Conservation (phyloP, 2,888 invertebrate genomes). For the Capitulum mitella region DNA sequence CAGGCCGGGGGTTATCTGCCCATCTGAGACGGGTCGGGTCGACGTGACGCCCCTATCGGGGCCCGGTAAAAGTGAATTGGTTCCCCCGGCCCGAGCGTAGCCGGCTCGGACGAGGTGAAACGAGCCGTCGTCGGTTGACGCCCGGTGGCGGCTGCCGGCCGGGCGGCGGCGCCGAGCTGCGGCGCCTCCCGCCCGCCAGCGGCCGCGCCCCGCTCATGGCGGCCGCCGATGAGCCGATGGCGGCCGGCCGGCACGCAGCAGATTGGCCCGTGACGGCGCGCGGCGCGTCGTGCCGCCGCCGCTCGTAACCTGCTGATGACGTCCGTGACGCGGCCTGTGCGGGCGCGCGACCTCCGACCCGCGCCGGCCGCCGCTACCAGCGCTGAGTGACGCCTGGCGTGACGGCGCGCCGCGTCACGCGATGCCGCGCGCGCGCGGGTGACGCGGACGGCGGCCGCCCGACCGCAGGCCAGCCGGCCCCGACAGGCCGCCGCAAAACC, state of each 20-base stretch:
- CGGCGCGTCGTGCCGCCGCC: background rate
- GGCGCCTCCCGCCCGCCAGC: no score
- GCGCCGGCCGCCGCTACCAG: background rate
- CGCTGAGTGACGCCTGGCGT: background rate
- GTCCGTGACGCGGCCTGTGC: background rate
- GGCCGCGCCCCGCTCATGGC: background rate
- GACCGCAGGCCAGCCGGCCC: background rate
- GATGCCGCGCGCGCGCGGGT: background rate
- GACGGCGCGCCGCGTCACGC: conserved; percentile 5
- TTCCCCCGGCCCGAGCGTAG: no score
- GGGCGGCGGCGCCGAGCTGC: no score
- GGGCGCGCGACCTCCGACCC: conserved; percentile 9
- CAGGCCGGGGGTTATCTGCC: no score
- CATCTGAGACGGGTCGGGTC: no score
- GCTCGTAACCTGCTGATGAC: background rate
- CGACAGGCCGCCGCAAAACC: background rate
- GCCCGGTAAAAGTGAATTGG: no score
- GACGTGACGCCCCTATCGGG: no score
- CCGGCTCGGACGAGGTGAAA: no score
- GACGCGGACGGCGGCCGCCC: background rate
- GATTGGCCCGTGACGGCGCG: background rate
- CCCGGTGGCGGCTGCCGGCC: background rate
- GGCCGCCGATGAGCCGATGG: background rate
- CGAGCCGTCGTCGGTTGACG: no score
- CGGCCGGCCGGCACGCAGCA: background rate